Conservation (phyloP, 2,113 vertebrate species). For the Petrocephalus zakoni region DNA sequence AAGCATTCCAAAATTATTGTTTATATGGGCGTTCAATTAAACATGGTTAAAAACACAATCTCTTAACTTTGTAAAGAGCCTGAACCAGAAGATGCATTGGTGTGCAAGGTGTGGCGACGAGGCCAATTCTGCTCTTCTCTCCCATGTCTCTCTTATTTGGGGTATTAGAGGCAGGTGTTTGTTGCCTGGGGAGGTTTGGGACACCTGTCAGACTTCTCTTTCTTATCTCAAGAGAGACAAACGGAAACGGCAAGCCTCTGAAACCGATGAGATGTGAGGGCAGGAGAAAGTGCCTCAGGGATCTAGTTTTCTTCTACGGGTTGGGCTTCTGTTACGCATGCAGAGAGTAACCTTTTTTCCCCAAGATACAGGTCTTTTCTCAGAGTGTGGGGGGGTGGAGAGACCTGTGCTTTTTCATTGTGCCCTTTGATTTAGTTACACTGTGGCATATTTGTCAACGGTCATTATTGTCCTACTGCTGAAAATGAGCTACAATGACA, state of each 20-base stretch:
- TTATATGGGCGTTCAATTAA: not conserved
- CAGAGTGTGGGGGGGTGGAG: not conserved
- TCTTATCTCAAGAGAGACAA: slow-evolving; percentile 36
- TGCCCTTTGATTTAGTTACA: slow-evolving; percentile 17
- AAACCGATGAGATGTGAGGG: slow-evolving; percentile 21
- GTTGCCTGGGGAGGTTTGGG: slow-evolving; percentile 26
- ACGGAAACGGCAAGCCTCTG: slow-evolving; percentile 25
- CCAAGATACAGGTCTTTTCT: slow-evolving; percentile 20
- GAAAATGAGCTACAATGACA: not conserved
- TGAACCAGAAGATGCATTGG: slow-evolving; percentile 27
- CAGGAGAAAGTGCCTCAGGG: slow-evolving; percentile 27
- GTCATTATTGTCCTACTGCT: not conserved
- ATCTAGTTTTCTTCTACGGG: slow-evolving; percentile 7
- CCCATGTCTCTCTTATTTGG: slow-evolving; percentile 3
- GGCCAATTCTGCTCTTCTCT: not conserved
- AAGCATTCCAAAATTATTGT: not conserved
- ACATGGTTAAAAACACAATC: not conserved
- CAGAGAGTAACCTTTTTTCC: slow-evolving; percentile 30
- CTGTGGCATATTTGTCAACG: not conserved
- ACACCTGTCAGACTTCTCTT: slow-evolving; percentile 29
- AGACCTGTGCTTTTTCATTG: slow-evolving; percentile 23
- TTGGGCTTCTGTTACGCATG: slow-evolving; percentile 29
- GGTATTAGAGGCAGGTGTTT: slow-evolving; percentile 36
- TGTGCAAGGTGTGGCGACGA: not conserved
- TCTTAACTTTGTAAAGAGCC: slow-evolving; percentile 10